A percentile compares a stretch with the other conserved stretches of the same genome.
phyloP scores from a whole-genome alignment of 2,113 vertebrate genomes.

The Ceyx margarethae region DNA sequence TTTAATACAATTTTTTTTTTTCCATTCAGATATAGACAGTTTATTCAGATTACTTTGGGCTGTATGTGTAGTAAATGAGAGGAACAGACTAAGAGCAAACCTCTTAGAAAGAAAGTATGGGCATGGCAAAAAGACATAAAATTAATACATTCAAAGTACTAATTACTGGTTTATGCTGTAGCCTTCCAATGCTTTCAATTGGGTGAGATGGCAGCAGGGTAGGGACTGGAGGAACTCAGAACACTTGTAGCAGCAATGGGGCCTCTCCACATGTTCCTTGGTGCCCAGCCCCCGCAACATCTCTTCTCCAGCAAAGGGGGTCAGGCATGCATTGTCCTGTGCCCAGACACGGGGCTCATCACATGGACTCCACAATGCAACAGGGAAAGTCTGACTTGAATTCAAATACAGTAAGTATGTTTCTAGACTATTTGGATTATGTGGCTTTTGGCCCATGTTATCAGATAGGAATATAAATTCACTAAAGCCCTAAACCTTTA shows the following conservation, averaged over 20 bases:
- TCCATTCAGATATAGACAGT: not conserved
- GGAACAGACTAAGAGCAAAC: rapidly evolving
- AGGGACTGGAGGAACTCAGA: not conserved
- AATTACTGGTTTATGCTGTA: not conserved
- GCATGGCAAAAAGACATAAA: not conserved
- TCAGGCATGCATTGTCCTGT: rapidly evolving
- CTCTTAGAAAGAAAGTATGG: not conserved
- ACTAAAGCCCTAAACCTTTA: not conserved
- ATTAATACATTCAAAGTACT: not conserved
- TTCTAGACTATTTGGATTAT: not conserved
- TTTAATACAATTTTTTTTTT: not conserved
- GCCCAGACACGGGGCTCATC: rapidly evolving
- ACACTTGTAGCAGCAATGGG: rapidly evolving
- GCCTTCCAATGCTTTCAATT: rapidly evolving
- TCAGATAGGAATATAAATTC: rapidly evolving
- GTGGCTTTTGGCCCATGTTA: not conserved
- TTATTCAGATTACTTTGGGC: not conserved
- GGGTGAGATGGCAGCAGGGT: rapidly evolving
- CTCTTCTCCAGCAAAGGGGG: not conserved
- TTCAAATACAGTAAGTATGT: not conserved
- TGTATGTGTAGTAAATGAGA: not conserved
- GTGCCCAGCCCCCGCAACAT: not conserved
- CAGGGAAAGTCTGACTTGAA: not conserved
- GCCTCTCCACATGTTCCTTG: rapidly evolving
- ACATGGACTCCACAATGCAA: rapidly evolving